Percentiles rank a stretch among this genome's conserved stretches.
Evolutionary conservation across 2,797 vertebrate genomes (phyloP).

Genomic region (Choloepus didactylus): DNA sequence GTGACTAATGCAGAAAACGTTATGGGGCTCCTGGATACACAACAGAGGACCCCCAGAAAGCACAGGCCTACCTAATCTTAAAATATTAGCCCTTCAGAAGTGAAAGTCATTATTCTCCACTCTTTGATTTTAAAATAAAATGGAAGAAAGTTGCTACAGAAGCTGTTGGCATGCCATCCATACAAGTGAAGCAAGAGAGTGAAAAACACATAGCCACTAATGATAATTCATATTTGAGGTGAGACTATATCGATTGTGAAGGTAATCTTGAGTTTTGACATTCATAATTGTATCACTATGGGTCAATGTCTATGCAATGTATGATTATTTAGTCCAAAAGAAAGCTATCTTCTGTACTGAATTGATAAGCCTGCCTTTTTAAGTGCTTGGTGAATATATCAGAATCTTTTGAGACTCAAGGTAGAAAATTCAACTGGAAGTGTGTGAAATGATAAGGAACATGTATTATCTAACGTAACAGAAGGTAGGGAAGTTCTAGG

Average conservation of each 20-base stretch:
- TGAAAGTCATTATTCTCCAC: conserved; percentile 30
- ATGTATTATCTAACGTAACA: not conserved
- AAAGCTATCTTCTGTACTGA: not conserved
- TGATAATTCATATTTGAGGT: not conserved
- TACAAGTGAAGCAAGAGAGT: not conserved
- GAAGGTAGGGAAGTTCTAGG: not conserved
- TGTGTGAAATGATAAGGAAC: not conserved
- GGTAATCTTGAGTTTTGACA: not conserved
- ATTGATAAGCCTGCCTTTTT: not conserved
- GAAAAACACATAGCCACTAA: not conserved
- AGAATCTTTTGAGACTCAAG: not conserved
- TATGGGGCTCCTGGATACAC: not conserved
- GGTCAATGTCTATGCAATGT: not conserved
- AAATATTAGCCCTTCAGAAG: not conserved
- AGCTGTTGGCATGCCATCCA: not conserved
- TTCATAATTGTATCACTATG: not conserved
- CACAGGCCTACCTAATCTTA: not conserved
- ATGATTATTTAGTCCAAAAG: not conserved
- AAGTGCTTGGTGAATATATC: not conserved
- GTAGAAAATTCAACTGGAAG: conserved; percentile 15
- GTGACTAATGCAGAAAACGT: not conserved
- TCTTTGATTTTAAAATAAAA: conserved; percentile 62
- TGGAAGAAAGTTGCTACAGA: not conserved
- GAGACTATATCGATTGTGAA: not conserved
- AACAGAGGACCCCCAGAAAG: not conserved